Base-by-base conservation (phyloP, 1,140 invertebrate genomes). In the Hycleus cichorii region DNA sequence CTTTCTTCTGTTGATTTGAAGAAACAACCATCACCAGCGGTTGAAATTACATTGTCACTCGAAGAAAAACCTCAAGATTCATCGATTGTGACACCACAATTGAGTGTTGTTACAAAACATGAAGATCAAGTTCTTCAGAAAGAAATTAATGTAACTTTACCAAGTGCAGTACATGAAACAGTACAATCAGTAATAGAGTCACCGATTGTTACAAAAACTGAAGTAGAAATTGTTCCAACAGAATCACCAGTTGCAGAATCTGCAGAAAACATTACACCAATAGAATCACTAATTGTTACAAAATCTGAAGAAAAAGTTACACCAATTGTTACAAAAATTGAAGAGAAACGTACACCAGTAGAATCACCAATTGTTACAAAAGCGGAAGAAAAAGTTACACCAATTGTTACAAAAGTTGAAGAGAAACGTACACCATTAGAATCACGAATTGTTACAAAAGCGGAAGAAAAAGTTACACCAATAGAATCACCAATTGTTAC, bases 31-130 rank as follows among this genome's bases (percentile, higher is more conserved):
- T 10, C 48, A 18, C 62, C 71, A 58, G 60, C 57, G 12, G 67
- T 75, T 42, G 64, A 74, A 58, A 69, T 73, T 55, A 63, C 65
- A 50, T 50, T 74, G n/a, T 64, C 67, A 47, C 49, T 75, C 12
- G 64, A 71, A 66, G 72, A 75, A 64, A 72, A 68, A 64, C 63
- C 56, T 47, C 39, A 63, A 18, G 60, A 64, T 45, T 39, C 49
- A n/a, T 48, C 46, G 3, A 51, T 60, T 1, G 53, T 64, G 32
- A 62, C 65, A 27, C 68, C 69, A 24, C 65, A 71, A 61, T 58
- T 71, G 40, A 55, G 63, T 12, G 40, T 69, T 40, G 53, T 57
- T 40, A 62, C 72, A 26, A 69, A 64, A 59, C 45, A 69, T 56
- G 69, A 72, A 58, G 66, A 68, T 9, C 57, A 69, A 51, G 38